These are phyloP conservation scores for Cacatua alba DNA, from an alignment of 2,113 vertebrate species.

Conservation along the genomic window DNA sequence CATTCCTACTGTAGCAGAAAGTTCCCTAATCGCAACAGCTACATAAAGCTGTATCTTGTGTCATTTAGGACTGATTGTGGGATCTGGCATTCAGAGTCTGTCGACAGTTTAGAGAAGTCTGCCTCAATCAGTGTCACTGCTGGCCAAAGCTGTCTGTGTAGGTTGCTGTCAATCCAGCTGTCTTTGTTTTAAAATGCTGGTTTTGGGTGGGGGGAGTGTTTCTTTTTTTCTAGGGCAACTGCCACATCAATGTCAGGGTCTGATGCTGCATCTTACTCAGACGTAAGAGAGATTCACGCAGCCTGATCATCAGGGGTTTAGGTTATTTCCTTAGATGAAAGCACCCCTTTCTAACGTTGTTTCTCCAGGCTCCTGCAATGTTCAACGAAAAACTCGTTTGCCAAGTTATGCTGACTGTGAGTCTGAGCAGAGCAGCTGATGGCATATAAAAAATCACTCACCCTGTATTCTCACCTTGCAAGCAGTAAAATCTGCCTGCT, in stretches of 20 bases:
- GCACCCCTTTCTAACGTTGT: not conserved
- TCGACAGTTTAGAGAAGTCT: constrained; percentile 45
- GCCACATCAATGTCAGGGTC: constrained; percentile 29
- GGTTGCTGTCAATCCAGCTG: constrained; percentile 36
- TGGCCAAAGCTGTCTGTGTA: constrained; percentile 18
- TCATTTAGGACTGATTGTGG: constrained; percentile 30
- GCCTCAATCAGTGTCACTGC: constrained; percentile 58
- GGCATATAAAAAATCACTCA: constrained; percentile 3
- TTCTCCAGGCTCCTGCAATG: not conserved
- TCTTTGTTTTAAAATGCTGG: constrained; percentile 53
- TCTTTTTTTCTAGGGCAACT: constrained; percentile 13
- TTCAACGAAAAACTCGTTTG: not conserved
- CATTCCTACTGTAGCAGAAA: not conserved
- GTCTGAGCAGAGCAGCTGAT: constrained; percentile 27
- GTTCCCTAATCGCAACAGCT: not conserved
- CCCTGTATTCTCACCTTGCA: constrained; percentile 24
- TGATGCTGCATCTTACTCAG: not conserved
- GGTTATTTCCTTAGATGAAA: constrained; percentile 44
- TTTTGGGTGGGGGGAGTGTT: not conserved
- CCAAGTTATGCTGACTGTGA: not conserved
- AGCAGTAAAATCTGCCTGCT: constrained; percentile 43
- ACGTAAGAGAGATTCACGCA: not conserved
- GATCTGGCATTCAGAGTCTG: constrained; percentile 57
- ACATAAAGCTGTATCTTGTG: not conserved
- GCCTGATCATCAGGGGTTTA: not conserved